A percentile compares a stretch with the other conserved stretches of the same genome.
Evolutionary conservation across 2,113 vertebrate genomes (phyloP).

Genomic region (Numenius arquata): DNA sequence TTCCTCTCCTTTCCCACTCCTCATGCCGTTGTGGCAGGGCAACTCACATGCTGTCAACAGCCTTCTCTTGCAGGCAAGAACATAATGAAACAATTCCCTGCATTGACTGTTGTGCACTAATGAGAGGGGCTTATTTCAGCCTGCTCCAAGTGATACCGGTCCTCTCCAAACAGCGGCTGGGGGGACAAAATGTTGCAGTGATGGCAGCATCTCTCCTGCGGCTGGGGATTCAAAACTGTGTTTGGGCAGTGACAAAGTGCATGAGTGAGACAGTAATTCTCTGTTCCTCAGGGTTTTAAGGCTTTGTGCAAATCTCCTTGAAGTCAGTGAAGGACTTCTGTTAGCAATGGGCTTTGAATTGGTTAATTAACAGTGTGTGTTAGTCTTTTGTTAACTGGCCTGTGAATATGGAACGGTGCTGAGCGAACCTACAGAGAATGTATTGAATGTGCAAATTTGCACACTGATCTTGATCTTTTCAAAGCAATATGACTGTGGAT

Average conservation of each 20-base stretch:
- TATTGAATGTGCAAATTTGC: background rate
- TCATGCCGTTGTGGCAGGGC: rapidly evolving
- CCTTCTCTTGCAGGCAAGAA: background rate
- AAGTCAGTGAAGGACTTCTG: background rate
- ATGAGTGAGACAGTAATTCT: background rate
- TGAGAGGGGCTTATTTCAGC: rapidly evolving
- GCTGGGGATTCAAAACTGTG: background rate
- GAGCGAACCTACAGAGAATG: background rate
- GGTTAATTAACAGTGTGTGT: background rate
- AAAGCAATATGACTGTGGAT: background rate
- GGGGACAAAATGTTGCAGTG: no score
- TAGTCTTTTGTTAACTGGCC: background rate
- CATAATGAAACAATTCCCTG: background rate
- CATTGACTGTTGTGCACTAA: no score
- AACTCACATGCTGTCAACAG: background rate
- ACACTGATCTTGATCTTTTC: background rate
- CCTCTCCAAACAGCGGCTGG: background rate
- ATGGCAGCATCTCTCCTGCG: background rate
- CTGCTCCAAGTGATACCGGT: rapidly evolving
- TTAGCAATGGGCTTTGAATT: background rate
- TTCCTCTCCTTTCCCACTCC: background rate
- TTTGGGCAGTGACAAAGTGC: background rate
- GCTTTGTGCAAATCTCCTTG: background rate
- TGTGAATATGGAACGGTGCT: background rate
- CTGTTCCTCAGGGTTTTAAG: background rate